These are phyloP conservation scores for Calephelis nemesis DNA, from an alignment of 1,140 invertebrate species.

Conservation along the genomic window DNA sequence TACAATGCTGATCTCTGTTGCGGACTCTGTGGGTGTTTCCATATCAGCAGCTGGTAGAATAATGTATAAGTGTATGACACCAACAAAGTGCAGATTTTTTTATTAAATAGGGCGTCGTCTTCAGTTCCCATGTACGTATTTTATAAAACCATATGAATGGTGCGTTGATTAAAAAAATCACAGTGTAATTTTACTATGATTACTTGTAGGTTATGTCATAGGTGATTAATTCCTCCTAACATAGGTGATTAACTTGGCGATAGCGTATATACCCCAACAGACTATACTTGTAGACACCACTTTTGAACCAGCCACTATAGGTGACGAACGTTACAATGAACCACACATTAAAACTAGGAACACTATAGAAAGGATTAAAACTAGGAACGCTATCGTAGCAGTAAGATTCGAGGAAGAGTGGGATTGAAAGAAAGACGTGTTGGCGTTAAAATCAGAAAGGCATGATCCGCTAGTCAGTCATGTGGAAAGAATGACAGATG, in stretches of 20 bases:
- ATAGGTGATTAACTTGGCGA: slow-evolving; percentile 61
- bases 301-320: slow-evolving; percentile 33
- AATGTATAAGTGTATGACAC: no score
- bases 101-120: slow-evolving; percentile 56
- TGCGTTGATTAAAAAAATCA: no score
- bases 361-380: slow-evolving; percentile 59
- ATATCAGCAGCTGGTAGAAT: slow-evolving; percentile 30
- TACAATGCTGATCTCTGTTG: slow-evolving; percentile 38
- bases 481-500: no score
- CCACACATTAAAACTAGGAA: slow-evolving; percentile 65
- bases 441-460: no score
- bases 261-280: slow-evolving; percentile 32
- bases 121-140: slow-evolving; percentile 37
- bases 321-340: slow-evolving; percentile 54
- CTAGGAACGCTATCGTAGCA: no score
- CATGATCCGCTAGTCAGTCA: no score
- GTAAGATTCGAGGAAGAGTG: no score
- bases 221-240: slow-evolving; percentile 58
- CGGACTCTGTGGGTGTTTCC: slow-evolving; percentile 36
- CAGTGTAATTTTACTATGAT: no score
- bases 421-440: no score
- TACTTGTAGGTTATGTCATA: slow-evolving; percentile 1
- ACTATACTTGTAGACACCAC: slow-evolving; percentile 29
- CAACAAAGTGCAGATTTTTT: slow-evolving; percentile 4
- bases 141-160: background rate